Conservation (phyloP, 2,113 vertebrate genomes). For the Rhinoderma darwinii region DNA sequence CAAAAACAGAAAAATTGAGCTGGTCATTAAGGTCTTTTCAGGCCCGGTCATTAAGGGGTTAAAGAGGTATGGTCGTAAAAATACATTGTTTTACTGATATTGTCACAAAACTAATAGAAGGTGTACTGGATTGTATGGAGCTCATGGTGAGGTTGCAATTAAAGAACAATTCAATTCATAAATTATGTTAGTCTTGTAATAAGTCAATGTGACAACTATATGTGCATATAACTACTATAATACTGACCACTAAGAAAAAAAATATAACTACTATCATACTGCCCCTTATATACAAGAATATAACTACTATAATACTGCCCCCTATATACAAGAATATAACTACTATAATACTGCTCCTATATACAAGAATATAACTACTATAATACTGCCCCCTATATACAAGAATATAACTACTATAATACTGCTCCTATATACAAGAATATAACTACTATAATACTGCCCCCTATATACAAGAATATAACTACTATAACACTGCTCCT, state of each 20-base stretch:
- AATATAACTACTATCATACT: no score
- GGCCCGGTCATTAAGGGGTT: no score
- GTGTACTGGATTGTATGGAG: background rate
- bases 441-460: background rate
- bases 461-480: background rate
- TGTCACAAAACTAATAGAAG: background rate
- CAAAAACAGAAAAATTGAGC: no score
- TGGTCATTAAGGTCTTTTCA: no score
- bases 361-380: conserved; percentile 8
- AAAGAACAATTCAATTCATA: no score
- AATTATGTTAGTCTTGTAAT: no score
- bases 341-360: conserved; percentile 10
- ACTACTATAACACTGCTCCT: background rate
- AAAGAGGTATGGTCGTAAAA: background rate
- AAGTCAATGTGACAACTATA: no score
- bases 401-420: conserved; percentile 23
- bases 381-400: background rate
- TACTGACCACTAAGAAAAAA: no score
- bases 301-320: background rate
- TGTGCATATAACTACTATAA: no score
- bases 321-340: conserved; percentile 6
- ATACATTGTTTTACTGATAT: background rate
- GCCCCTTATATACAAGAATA: background rate
- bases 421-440: conserved; percentile 5
- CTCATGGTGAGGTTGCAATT: no score